Evolutionary conservation across 2,797 vertebrate species (phyloP), one percentile per base, ranked within the genome.

Genomic region (Danio kyathit): DNA sequence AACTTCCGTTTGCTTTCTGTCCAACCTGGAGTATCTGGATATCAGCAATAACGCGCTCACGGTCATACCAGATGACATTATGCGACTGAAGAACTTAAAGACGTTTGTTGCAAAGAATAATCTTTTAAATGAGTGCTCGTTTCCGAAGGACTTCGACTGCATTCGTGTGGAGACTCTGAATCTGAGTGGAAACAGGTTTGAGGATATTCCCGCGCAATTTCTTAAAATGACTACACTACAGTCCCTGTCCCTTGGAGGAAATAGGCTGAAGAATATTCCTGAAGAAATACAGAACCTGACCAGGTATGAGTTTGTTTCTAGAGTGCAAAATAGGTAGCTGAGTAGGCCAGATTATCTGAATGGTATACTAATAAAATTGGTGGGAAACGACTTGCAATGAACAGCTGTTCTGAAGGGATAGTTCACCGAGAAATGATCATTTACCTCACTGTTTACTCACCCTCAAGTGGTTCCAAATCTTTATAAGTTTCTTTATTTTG

Each of bases 21-120:
- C 88, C 84, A 95, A 95, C 83, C 93, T 99, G 17, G 94, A 96
- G 88, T 92, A 95, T 83, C 79, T 99, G 90, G 97, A 99, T 88
- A 93, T 99, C 88, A 99, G 97, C 92, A 95, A 94, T 84, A 97
- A 97, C 81, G 93, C 93, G 74, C 88, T 99, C 83, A 83, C 91
- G 43, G 81, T 87, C 82, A 90, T 99, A 40, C 95, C 96, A 0
- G 92, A 95, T 0, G 95, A 95, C 88, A 88, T 99, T 40, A 92
- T 95, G 0, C 89, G 89, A 0, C 89, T 99, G 41, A 80, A 83
- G 73, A 91, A 90, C 63, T 94, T 99, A 7, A 96, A 90, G 82
- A 96, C 96, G 7, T 91, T 99, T 17, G 86, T 99, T 57, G 97
- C 97, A 76, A 97, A 98, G 90, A 99, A 99, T 94, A 99, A 99